Evolutionary conservation across 2,797 vertebrate genomes (phyloP).

Genomic region (Anas capensis): DNA sequence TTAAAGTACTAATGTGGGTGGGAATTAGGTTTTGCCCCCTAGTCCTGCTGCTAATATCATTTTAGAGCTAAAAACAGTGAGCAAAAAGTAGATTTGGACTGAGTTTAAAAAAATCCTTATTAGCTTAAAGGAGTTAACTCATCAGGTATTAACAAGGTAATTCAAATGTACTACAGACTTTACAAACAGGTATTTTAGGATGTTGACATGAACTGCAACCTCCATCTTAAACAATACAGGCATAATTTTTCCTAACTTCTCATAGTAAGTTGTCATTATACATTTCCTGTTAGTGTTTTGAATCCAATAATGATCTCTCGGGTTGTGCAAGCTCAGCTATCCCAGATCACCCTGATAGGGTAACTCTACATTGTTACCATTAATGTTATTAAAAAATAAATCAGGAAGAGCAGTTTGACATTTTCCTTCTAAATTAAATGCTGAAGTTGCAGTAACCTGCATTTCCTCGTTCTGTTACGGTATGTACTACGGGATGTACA

Average conservation of each 20-base stretch:
- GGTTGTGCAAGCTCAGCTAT: background rate
- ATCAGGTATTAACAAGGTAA: background rate
- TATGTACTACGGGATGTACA: background rate
- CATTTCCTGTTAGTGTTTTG: constrained; percentile 15
- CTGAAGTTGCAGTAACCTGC: background rate
- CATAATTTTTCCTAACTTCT: background rate
- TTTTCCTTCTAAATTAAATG: constrained; percentile 13
- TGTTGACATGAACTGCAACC: background rate
- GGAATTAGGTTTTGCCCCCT: background rate
- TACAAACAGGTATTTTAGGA: background rate
- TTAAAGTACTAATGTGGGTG: background rate
- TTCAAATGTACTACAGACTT: background rate
- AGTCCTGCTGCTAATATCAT: background rate
- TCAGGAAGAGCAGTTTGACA: background rate
- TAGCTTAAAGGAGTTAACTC: background rate
- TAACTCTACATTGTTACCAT: background rate
- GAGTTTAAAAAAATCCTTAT: background rate
- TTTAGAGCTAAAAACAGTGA: background rate
- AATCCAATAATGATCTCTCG: background rate
- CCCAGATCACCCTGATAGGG: background rate
- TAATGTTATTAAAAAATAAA: background rate
- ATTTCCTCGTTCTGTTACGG: background rate
- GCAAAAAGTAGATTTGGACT: background rate
- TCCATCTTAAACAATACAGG: background rate
- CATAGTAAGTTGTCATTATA: background rate